Percentiles rank a stretch among this genome's conserved stretches.
Conservation (phyloP, 2,797 vertebrate genomes). For the Anabacerthia variegaticeps region DNA sequence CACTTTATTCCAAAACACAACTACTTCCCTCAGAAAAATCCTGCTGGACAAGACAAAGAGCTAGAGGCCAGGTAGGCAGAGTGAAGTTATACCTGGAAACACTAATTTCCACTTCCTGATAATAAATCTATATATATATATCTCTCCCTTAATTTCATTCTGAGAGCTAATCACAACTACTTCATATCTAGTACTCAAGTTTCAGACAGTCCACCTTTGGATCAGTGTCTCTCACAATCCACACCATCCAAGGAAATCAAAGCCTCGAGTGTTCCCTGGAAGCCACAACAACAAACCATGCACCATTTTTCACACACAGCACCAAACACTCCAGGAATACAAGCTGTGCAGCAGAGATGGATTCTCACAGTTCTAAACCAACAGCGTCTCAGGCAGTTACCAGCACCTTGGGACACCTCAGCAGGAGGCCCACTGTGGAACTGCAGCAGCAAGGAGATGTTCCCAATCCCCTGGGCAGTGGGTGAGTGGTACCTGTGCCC, state of each 20-base stretch:
- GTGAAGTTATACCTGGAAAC: not conserved
- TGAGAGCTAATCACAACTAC: not conserved
- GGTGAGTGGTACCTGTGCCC: not conserved
- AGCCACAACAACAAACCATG: not conserved
- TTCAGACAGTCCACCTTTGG: not conserved
- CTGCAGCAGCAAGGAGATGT: rapidly evolving
- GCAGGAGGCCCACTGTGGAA: not conserved
- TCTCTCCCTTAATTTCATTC: not conserved
- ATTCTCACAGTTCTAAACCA: not conserved
- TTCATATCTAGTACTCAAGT: not conserved
- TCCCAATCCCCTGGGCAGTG: too few species aligned
- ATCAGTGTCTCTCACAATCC: not conserved
- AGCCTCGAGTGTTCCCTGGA: not conserved
- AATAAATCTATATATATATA: not conserved
- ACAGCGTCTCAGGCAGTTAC: not conserved
- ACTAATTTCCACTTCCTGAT: not conserved
- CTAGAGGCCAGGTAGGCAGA: not conserved
- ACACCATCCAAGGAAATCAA: not conserved
- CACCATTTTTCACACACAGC: rapidly evolving
- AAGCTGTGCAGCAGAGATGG: not conserved
- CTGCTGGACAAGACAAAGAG: not conserved
- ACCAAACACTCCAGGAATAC: rapidly evolving
- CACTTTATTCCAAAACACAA: not conserved
- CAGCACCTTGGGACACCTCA: not conserved
- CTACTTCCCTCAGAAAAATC: not conserved